Evolutionary conservation across 2,797 vertebrate genomes (phyloP).

Genomic region (Lateolabrax maculatus): DNA sequence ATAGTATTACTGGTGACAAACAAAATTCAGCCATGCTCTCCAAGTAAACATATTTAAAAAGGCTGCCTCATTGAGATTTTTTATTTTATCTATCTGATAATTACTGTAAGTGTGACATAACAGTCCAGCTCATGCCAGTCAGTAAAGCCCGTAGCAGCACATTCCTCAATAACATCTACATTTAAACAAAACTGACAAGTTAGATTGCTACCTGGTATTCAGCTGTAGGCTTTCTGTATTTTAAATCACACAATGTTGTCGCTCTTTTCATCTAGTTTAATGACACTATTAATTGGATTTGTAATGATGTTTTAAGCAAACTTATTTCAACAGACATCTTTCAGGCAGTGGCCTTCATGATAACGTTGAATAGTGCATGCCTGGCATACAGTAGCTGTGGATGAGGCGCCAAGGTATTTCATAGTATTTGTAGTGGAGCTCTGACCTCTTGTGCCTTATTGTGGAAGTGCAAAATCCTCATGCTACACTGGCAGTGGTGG

Average conservation of each 20-base stretch:
- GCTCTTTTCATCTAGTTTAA: slow-evolving; percentile 75
- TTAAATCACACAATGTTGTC: slow-evolving; percentile 74
- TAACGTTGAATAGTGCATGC: slow-evolving; percentile 67
- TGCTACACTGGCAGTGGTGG: slow-evolving; percentile 19
- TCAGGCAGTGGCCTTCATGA: slow-evolving; percentile 67
- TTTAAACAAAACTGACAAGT: slow-evolving; percentile 51
- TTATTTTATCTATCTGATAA: slow-evolving; percentile 15
- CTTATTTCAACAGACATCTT: slow-evolving; percentile 81
- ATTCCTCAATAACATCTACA: slow-evolving; percentile 38
- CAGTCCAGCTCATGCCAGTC: slow-evolving; percentile 7
- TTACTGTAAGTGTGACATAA: slow-evolving; percentile 10
- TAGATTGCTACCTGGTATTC: slow-evolving; percentile 56
- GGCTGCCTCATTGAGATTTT: background rate
- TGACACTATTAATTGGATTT: slow-evolving; percentile 83
- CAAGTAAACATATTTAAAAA: slow-evolving; percentile 8
- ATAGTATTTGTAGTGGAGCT: slow-evolving; percentile 79
- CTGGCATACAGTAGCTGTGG: slow-evolving; percentile 55
- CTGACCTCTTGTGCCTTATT: slow-evolving; percentile 85
- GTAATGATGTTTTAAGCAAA: slow-evolving; percentile 83
- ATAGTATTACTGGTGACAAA: slow-evolving; percentile 23
- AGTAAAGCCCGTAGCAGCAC: slow-evolving; percentile 10
- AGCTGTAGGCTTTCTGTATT: slow-evolving; percentile 61
- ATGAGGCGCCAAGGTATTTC: slow-evolving; percentile 14
- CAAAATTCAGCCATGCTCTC: background rate
- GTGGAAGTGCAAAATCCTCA: slow-evolving; percentile 71